phyloP scores from a whole-genome alignment of 2,113 vertebrate species.

The Solenodon paradoxus region DNA sequence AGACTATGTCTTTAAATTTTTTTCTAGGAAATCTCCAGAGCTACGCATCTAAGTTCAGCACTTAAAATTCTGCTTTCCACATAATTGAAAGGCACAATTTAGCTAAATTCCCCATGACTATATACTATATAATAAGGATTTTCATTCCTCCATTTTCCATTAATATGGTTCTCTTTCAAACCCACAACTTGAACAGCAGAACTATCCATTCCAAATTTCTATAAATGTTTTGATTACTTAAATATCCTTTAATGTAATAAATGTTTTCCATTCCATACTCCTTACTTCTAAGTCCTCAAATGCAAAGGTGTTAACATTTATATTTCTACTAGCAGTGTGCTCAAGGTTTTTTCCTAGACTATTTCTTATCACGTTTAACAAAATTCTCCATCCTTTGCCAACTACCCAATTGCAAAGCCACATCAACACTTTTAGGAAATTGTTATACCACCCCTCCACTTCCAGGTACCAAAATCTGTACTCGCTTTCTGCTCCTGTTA shows the following conservation, averaged over 20 bases:
- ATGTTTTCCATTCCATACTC: neutral
- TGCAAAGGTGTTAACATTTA: neutral
- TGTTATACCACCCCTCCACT: neutral
- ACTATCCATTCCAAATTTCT: neutral
- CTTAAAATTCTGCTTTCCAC: neutral
- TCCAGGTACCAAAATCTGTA: neutral
- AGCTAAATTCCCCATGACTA: neutral
- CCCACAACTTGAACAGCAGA: neutral
- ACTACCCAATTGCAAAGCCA: neutral
- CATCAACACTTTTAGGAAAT: neutral
- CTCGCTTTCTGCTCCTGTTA: no score
- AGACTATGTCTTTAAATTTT: neutral
- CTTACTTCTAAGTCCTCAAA: neutral
- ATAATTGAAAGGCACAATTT: neutral
- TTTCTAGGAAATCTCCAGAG: neutral
- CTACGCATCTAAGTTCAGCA: neutral
- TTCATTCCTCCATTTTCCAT: neutral
- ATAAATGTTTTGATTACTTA: neutral
- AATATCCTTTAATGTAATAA: neutral
- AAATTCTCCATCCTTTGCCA: neutral
- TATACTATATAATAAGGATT: neutral
- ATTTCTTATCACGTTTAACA: neutral
- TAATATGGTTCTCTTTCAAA: neutral
- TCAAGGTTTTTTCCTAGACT: neutral
- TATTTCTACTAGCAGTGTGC: neutral